Evolutionary conservation across 2,888 invertebrate species (phyloP).

Genomic region (Mesodorylaimus sp.): DNA sequence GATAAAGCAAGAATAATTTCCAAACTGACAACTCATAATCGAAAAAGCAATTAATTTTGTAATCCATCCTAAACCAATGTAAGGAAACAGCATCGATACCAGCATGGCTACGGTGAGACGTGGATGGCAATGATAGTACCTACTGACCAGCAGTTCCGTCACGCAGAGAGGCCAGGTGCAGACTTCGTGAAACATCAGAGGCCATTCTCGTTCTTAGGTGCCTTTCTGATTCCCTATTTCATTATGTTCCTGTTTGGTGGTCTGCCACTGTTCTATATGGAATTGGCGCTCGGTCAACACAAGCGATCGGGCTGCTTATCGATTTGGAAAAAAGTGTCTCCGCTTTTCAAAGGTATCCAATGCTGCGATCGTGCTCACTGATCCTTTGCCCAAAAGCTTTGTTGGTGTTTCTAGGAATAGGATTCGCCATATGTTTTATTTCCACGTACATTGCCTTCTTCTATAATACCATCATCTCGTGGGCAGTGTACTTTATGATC

Average conservation of each 20-base stretch:
- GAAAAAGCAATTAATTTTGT: too few relatives aligned
- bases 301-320: slow-evolving; percentile 76
- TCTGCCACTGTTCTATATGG: slow-evolving; percentile 83
- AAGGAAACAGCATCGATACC: too few relatives aligned
- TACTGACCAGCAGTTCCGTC: too few relatives aligned
- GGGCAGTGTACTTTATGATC: slow-evolving; percentile 76
- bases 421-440: slow-evolving; percentile 84
- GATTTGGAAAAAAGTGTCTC: slow-evolving; percentile 78
- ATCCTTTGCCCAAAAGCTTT: neutral
- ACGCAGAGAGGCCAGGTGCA: too few relatives aligned
- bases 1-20: too few relatives aligned
- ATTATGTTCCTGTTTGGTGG: slow-evolving; percentile 80
- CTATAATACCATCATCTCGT: slow-evolving; percentile 89
- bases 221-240: slow-evolving; percentile 71
- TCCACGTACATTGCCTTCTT: slow-evolving; percentile 85
- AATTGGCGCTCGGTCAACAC: slow-evolving; percentile 78
- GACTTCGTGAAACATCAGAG: too few relatives aligned
- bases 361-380: neutral
- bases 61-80: too few relatives aligned
- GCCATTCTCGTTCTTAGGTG: slow-evolving; percentile 47
- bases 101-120: too few relatives aligned
- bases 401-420: slow-evolving; percentile 58
- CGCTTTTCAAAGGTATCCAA: slow-evolving; percentile 39
- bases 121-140: too few relatives aligned
- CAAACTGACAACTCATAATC: too few relatives aligned